Conservation (phyloP, 2,113 vertebrate species). For the Symphodus melops region DNA sequence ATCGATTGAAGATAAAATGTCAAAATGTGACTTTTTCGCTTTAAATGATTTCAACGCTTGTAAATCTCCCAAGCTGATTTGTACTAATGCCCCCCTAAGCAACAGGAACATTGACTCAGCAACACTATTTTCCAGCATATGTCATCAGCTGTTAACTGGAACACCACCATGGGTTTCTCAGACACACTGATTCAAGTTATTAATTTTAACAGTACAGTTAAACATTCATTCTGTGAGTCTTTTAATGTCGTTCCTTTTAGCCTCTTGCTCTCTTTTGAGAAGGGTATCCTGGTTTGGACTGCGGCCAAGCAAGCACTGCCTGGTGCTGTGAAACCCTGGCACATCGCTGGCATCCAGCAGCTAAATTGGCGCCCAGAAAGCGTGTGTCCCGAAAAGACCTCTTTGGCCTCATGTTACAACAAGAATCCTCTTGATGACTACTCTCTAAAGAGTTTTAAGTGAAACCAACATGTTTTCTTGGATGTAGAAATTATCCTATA, state of each 20-base stretch:
- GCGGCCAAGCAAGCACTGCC: constrained; percentile 13
- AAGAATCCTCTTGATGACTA: not conserved
- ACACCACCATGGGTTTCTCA: constrained; percentile 2
- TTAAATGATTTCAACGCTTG: not conserved
- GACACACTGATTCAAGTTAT: not conserved
- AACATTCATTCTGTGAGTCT: not conserved
- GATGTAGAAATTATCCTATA: not conserved
- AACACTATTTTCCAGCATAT: constrained; percentile 22
- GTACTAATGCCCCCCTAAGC: constrained; percentile 21
- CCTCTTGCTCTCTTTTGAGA: constrained; percentile 27
- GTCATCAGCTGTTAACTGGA: constrained; percentile 17
- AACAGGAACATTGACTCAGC: constrained; percentile 24
- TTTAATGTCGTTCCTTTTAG: not conserved
- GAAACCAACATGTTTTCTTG: not conserved
- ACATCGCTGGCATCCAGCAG: constrained; percentile 15
- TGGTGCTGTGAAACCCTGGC: constrained; percentile 24
- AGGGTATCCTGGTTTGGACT: constrained; percentile 14
- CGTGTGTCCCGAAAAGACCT: constrained; percentile 11
- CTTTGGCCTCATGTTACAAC: not conserved
- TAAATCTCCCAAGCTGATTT: constrained; percentile 17
- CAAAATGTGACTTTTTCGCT: not conserved
- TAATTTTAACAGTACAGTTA: constrained; percentile 6
- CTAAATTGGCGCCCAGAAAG: not conserved
- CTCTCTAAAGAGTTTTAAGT: constrained; percentile 7
- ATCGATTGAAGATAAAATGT: not conserved